These are phyloP conservation scores for Pampusana beccarii DNA, from an alignment of 2,113 vertebrate species.

Conservation along the genomic window DNA sequence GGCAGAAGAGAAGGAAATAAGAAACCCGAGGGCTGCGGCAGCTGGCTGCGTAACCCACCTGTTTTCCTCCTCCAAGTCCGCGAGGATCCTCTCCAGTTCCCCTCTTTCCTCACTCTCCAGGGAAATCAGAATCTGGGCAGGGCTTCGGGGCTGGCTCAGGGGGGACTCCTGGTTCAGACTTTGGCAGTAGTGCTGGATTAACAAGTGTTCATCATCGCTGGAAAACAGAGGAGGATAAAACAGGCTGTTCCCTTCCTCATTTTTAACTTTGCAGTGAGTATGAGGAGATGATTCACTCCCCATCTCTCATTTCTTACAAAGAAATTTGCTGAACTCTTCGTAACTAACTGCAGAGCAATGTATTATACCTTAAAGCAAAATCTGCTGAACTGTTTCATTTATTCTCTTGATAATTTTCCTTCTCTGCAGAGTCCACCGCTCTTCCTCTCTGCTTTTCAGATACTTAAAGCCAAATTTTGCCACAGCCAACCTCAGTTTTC, in stretches of 20 bases:
- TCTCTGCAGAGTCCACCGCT: neutral
- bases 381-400: neutral
- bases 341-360: constrained; percentile 26
- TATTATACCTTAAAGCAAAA: neutral
- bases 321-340: constrained; percentile 13
- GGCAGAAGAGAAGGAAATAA: neutral
- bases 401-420: neutral
- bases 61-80: constrained; percentile 97
- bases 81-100: constrained; percentile 95
- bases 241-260: constrained; percentile 57
- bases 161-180: constrained; percentile 99
- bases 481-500: neutral
- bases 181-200: constrained; percentile 99
- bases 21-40: neutral
- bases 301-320: neutral
- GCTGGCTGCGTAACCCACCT: constrained; percentile 75
- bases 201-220: constrained; percentile 99
- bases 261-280: neutral
- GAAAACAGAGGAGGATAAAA: constrained; percentile 61
- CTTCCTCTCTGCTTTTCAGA: neutral
- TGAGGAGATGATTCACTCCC: neutral
- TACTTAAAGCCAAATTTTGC: neutral
- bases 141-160: constrained; percentile 88
- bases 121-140: constrained; percentile 98
- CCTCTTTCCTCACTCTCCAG: constrained; percentile 98